These are phyloP conservation scores for Gallinago solitaria DNA, from an alignment of 2,797 vertebrate genomes.

Conservation along the genomic window DNA sequence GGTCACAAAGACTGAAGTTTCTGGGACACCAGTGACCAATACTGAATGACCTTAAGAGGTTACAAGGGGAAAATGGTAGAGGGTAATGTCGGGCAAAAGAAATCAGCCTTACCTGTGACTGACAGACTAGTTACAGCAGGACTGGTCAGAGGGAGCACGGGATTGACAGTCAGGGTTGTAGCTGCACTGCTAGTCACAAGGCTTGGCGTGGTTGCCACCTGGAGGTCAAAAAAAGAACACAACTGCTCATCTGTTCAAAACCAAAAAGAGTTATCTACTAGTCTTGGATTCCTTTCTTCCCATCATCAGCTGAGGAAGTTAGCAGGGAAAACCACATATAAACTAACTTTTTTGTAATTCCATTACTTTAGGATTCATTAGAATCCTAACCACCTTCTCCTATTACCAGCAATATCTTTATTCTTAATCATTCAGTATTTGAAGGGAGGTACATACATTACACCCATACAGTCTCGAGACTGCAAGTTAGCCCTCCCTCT, in stretches of 20 bases:
- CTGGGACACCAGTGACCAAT: background rate
- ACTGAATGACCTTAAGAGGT: background rate
- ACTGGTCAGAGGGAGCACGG: slow-evolving; percentile 94
- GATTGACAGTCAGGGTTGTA: slow-evolving; percentile 95
- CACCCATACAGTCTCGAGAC: background rate
- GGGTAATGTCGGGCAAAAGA: background rate
- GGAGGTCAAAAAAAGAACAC: slow-evolving; percentile 64
- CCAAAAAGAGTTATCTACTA: background rate
- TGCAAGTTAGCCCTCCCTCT: background rate
- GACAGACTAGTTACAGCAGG: slow-evolving; percentile 87
- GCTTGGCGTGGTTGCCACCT: slow-evolving; percentile 97
- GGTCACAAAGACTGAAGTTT: background rate
- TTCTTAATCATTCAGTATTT: background rate
- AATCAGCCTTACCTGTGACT: slow-evolving; percentile 86
- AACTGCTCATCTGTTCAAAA: background rate
- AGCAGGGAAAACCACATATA: background rate
- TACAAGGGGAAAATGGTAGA: background rate
- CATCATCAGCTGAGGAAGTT: background rate
- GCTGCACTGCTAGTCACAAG: slow-evolving; percentile 96
- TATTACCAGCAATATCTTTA: background rate
- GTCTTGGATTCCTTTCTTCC: background rate
- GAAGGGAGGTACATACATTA: background rate
- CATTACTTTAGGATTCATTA: background rate
- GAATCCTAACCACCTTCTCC: background rate
- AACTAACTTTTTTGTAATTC: background rate